Evolutionary conservation across 2,797 vertebrate genomes (phyloP).

Genomic region (Chelmon rostratus): DNA sequence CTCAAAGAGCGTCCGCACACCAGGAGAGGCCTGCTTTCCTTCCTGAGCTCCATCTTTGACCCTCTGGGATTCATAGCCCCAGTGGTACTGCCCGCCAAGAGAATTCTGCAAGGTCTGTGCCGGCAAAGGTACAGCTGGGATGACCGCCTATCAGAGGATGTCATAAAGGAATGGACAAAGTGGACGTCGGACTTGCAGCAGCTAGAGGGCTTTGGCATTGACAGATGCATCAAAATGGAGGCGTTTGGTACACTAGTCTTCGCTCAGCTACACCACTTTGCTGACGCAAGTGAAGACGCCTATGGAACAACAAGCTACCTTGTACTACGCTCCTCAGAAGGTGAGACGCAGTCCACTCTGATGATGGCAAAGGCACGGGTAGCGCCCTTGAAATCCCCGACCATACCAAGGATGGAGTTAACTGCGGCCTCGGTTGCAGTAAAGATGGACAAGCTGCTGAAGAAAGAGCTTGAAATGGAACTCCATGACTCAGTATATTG

Average conservation of each 20-base stretch:
- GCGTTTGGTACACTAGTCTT: not conserved
- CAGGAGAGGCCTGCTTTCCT: constrained; percentile 48
- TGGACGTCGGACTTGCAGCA: constrained; percentile 1
- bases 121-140: constrained; percentile 5
- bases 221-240: too few species aligned
- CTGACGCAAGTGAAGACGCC: not conserved
- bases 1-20: constrained; percentile 44
- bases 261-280: constrained; percentile 18
- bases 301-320: not conserved
- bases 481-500: not conserved
- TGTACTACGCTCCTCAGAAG: not conserved
- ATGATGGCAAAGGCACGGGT: not conserved
- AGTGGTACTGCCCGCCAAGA: constrained; percentile 22
- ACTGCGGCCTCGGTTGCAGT: not conserved
- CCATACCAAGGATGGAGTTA: not conserved
- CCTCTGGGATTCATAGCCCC: constrained; percentile 31
- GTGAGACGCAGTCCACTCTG: not conserved
- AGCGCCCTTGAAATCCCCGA: not conserved
- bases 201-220: not conserved
- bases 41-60: constrained; percentile 61
- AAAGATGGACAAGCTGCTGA: not conserved
- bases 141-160: not conserved
- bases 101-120: constrained; percentile 16
- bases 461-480: not conserved
- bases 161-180: not conserved